A percentile compares a stretch with the other conserved stretches of the same genome.
Conservation (phyloP, 2,888 invertebrate genomes). For the Perizoma flavofasciatum region DNA sequence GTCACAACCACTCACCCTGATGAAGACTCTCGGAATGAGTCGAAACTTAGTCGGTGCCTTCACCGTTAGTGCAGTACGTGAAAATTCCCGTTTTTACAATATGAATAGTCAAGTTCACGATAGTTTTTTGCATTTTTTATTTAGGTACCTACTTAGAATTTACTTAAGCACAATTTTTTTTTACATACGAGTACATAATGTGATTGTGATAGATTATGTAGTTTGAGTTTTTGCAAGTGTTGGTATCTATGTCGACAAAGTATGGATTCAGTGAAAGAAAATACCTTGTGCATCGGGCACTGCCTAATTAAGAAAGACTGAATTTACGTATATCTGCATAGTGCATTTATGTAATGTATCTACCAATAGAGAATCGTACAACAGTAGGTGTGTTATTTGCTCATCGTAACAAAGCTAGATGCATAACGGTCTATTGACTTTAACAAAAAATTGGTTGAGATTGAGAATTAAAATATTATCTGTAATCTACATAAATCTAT, state of each 20-base stretch:
- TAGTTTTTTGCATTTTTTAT: too few relatives aligned
- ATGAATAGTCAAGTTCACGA: too few relatives aligned
- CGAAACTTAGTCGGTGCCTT: too few relatives aligned
- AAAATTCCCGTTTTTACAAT: too few relatives aligned
- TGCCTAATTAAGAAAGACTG: constrained; percentile 76
- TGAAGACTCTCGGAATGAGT: too few relatives aligned
- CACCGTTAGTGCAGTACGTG: too few relatives aligned
- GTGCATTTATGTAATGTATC: constrained; percentile 48
- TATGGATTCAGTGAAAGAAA: constrained; percentile 49
- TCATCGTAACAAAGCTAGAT: constrained; percentile 73
- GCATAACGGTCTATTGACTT: constrained; percentile 78
- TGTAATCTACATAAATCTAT: constrained; percentile 30
- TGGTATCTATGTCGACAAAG: constrained; percentile 40
- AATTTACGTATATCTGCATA: constrained; percentile 70
- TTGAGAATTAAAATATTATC: constrained; percentile 54
- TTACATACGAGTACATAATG: not conserved
- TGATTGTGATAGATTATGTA: not conserved
- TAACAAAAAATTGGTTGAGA: constrained; percentile 53
- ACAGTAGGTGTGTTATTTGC: constrained; percentile 59
- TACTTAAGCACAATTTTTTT: constrained; percentile 24
- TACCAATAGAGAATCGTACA: constrained; percentile 25
- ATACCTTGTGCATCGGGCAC: constrained; percentile 20
- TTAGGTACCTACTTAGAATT: too few relatives aligned
- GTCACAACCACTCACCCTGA: too few relatives aligned
- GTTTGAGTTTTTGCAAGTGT: constrained; percentile 46